A percentile compares a stretch with the other conserved stretches of the same genome.
phyloP scores from a whole-genome alignment of 2,113 vertebrate genomes.

The Scopus umbretta region DNA sequence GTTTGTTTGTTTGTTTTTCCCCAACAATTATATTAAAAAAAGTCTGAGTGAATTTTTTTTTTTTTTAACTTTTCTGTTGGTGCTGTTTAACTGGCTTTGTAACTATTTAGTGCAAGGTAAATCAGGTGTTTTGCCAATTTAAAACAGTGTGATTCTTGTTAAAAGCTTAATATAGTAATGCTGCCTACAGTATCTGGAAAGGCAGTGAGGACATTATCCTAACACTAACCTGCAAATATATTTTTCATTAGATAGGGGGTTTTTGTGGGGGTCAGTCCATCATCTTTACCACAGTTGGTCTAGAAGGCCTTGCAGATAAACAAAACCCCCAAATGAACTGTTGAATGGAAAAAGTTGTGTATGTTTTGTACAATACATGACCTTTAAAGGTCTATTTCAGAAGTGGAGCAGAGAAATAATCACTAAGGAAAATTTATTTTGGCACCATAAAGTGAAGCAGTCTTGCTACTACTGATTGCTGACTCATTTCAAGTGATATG shows the following conservation, averaged over 20 bases:
- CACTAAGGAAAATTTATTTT: neutral
- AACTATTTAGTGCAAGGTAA: neutral
- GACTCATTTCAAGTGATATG: neutral
- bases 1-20: too few species aligned
- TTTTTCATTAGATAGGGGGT: neutral
- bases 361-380: neutral
- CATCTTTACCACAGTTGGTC: neutral
- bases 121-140: neutral
- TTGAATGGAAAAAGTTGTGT: neutral
- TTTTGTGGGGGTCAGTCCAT: neutral
- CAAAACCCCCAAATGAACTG: neutral
- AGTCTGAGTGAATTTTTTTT: neutral
- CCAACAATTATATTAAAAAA: neutral
- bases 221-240: neutral
- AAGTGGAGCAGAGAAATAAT: neutral
- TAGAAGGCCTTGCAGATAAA: neutral
- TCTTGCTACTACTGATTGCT: neutral
- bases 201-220: neutral
- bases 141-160: neutral
- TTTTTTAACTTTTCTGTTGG: neutral
- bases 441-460: neutral
- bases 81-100: neutral
- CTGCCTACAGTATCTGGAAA: neutral
- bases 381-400: neutral
- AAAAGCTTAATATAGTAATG: neutral